Base-by-base conservation (phyloP, 2,888 invertebrate genomes). In the Labia minor region DNA sequence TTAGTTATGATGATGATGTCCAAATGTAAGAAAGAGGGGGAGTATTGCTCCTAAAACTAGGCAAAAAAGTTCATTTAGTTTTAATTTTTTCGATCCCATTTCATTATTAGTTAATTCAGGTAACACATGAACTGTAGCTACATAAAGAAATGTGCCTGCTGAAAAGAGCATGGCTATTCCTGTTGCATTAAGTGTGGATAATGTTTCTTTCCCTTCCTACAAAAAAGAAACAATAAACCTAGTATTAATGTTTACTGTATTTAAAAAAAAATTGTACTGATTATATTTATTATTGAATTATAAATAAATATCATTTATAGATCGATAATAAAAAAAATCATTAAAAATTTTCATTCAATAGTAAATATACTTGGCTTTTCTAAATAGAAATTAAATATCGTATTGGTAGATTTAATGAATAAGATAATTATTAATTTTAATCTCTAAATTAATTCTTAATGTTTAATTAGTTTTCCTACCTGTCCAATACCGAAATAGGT, bases 111-210 rank as follows among this genome's bases (percentile, higher is more conserved):
- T 92, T 8, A 99, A 81, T 77, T 99, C 99, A 0, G 99, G 98
- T 64, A 99, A 77, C 0, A 99, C 97, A 77, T 99, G 99, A 0
- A 99, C 97, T 0, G 98, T 98, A 0, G 99, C 95, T 1, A 99
- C 99, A 77, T 98, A 99, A 0, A 99, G 82, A 80, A 99, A 99
- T 14, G 99, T 99, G 0, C 99, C 99, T 0, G 97, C 99, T 62
- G 97, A 97, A 79, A 99, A 99, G 37, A 99, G 79, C 96, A 99
- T 96, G 0, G 98, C 95, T 68, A 98, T 87, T 78, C 93, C 98
- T 21, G 98, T 98, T 1, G 93, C 95, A 75, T 95, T 95, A 64
- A 93, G 84, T 8, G 90, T 89, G 72, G 90, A 90, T 1, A 96
- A 78, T 0, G 90, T 90, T 77, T 95, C 95, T 75, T 95, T 94